phyloP scores from a whole-genome alignment of 2,888 invertebrate species.

The Calephelis perditalis region DNA sequence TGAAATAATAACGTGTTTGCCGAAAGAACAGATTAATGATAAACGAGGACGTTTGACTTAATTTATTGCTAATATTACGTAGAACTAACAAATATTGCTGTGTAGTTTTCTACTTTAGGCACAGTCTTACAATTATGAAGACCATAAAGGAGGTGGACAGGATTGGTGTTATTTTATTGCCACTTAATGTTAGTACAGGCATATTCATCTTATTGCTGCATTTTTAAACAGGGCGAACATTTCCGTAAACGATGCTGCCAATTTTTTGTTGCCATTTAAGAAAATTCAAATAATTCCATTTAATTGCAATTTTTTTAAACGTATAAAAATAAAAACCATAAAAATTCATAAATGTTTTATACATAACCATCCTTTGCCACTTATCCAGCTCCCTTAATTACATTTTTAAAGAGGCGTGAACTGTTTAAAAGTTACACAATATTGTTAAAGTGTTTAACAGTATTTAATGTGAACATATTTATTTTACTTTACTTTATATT shows the following conservation, averaged over 20 bases:
- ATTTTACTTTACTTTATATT: no score
- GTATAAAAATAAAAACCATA: no score
- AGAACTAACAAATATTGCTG: constrained; percentile 8
- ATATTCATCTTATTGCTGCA: neutral
- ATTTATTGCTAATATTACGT: constrained; percentile 7
- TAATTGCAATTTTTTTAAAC: no score
- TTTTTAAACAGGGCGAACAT: neutral
- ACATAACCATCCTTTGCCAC: no score
- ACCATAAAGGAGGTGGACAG: neutral
- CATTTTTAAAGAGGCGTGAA: no score
- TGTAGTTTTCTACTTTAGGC: constrained; percentile 5
- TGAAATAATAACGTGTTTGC: neutral
- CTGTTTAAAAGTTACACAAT: no score
- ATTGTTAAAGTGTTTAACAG: no score
- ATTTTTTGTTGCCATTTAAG: neutral
- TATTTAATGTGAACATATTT: no score
- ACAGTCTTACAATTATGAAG: constrained; percentile 2
- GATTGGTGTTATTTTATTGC: constrained; percentile 8
- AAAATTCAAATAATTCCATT: no score
- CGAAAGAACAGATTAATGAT: neutral
- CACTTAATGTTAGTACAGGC: neutral
- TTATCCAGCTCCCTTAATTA: no score
- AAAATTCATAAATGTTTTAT: no score
- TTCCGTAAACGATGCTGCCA: neutral
- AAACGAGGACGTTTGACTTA: neutral